phyloP scores from a whole-genome alignment of 2,797 vertebrate species.

The Mareca strepera region DNA sequence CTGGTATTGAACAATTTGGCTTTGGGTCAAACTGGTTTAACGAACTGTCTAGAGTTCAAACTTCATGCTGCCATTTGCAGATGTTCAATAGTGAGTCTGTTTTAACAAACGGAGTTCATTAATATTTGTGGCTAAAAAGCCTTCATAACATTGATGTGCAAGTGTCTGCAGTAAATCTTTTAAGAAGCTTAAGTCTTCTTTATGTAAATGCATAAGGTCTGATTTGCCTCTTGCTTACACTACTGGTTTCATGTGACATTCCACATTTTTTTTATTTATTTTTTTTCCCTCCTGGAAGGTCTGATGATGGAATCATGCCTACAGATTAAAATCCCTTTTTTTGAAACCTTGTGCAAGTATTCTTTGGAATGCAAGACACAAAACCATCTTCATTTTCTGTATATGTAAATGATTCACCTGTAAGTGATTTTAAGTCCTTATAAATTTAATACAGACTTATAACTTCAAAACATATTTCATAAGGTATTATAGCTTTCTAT shows the following conservation, averaged over 20 bases:
- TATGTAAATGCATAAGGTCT: slow-evolving; percentile 5
- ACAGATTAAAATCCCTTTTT: neutral
- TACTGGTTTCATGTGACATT: neutral
- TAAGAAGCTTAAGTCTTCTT: slow-evolving; percentile 56
- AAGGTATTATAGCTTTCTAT: neutral
- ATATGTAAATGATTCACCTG: neutral
- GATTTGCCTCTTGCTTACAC: neutral
- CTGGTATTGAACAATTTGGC: slow-evolving; percentile 76
- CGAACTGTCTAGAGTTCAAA: slow-evolving; percentile 66
- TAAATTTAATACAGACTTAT: neutral
- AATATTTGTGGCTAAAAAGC: slow-evolving; percentile 64
- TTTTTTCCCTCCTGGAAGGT: fast-evolving
- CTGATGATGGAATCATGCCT: neutral
- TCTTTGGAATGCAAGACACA: neutral
- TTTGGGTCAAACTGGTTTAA: slow-evolving; percentile 76
- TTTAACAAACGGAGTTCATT: slow-evolving; percentile 55
- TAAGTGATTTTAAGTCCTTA: neutral
- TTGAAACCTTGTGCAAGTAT: neutral
- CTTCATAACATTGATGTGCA: slow-evolving; percentile 28
- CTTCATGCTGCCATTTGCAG: slow-evolving; percentile 64
- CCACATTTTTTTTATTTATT: neutral
- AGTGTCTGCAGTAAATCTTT: slow-evolving; percentile 47
- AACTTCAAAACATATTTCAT: neutral
- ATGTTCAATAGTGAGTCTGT: slow-evolving; percentile 57
- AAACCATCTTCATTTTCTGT: neutral